Conservation (phyloP, 64 coral and sea anemone species). For the Actinia tenebrosa region DNA sequence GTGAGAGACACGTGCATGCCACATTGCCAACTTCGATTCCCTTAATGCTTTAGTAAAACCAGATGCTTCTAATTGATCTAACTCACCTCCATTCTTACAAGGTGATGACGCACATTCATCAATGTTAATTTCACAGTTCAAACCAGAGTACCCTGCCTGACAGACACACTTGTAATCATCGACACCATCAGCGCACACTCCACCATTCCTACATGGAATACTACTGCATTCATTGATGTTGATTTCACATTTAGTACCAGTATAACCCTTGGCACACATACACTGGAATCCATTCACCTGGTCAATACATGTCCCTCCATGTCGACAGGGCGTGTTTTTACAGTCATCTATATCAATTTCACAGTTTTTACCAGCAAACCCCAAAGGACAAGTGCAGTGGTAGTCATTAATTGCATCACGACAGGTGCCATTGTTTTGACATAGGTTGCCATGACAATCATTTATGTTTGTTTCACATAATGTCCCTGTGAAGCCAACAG, state of each 20-base stretch:
- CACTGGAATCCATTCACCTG: constrained; percentile 57
- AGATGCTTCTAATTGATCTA: no score
- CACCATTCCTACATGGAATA: constrained; percentile 76
- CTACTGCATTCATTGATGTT: constrained; percentile 77
- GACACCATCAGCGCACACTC: constrained; percentile 81
- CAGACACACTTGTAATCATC: constrained; percentile 75
- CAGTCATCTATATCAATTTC: constrained; percentile 82
- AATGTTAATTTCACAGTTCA: constrained; percentile 54
- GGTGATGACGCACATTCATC: constrained; percentile 70
- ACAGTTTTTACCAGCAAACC: constrained; percentile 56
- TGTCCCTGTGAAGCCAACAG: constrained; percentile 57
- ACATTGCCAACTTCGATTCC: no score
- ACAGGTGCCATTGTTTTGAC: constrained; percentile 65
- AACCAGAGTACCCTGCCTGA: constrained; percentile 65
- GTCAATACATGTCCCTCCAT: constrained; percentile 70
- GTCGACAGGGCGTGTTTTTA: constrained; percentile 48
- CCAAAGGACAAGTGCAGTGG: constrained; percentile 57
- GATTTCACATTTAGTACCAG: constrained; percentile 61
- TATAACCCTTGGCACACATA: constrained; percentile 55
- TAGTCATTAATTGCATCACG: constrained; percentile 62
- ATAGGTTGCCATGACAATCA: constrained; percentile 72
- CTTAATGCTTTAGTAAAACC: no score
- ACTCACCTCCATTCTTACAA: constrained; percentile 72
- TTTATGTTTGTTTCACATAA: constrained; percentile 65
- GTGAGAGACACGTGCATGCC: no score